These are phyloP conservation scores for Nemapogon koenigi DNA, from an alignment of 2,888 invertebrate species.

Conservation along the genomic window DNA sequence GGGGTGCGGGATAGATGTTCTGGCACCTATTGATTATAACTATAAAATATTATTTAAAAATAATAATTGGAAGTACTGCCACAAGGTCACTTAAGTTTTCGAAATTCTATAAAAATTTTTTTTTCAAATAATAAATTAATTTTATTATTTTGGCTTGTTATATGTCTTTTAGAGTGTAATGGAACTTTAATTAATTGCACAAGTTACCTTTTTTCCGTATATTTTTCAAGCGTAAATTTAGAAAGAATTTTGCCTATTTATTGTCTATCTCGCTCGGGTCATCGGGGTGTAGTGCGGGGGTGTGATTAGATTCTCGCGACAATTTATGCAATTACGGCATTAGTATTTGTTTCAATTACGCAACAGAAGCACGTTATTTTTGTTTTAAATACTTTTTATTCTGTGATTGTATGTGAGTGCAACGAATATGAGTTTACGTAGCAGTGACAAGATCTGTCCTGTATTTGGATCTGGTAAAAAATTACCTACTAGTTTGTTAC, in stretches of 20 bases:
- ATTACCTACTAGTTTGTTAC: neutral
- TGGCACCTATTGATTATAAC: neutral
- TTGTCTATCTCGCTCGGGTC: no score
- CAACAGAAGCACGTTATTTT: neutral
- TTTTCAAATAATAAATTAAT: neutral
- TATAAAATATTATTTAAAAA: neutral
- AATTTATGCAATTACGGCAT: no score
- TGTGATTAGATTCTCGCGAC: no score
- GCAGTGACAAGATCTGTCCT: neutral
- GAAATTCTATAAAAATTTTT: neutral
- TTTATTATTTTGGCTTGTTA: no score
- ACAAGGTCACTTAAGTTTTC: neutral
- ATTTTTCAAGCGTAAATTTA: neutral
- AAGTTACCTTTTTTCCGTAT: neutral
- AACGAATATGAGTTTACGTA: neutral
- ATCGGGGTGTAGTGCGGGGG: no score
- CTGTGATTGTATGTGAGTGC: no score
- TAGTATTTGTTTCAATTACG: no score
- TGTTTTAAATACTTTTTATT: neutral
- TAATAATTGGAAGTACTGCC: neutral
- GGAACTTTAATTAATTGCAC: neutral
- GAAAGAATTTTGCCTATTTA: no score
- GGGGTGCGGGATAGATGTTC: neutral
- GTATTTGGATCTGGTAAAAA: neutral
- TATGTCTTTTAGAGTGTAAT: no score